Percentiles rank a stretch among this genome's conserved stretches.
These are phyloP conservation scores for Silurus asotus DNA, from an alignment of 2,113 vertebrate species.

Conservation along the genomic window DNA sequence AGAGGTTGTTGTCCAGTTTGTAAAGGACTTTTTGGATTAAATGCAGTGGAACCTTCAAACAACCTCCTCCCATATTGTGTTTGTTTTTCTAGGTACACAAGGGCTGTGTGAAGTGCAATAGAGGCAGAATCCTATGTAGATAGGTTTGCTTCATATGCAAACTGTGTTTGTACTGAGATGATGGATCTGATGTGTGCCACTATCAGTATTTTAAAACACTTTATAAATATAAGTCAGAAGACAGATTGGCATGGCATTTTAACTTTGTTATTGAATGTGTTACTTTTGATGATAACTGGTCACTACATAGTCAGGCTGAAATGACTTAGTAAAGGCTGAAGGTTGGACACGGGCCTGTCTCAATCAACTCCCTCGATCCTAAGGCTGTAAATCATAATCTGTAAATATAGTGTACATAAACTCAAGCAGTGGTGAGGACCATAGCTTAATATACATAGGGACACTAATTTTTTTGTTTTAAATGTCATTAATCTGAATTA, in stretches of 20 bases:
- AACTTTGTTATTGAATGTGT: too few relatives aligned
- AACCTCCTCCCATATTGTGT: constrained; percentile 5
- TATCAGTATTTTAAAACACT: constrained; percentile 28
- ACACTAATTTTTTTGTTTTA: too few relatives aligned
- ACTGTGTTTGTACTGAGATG: neutral
- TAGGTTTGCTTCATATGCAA: too few relatives aligned
- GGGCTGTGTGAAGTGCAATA: neutral
- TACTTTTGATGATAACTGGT: too few relatives aligned
- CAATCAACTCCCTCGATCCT: too few relatives aligned
- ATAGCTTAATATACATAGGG: too few relatives aligned
- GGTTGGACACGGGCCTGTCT: neutral
- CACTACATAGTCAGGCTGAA: neutral
- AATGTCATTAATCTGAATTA: too few relatives aligned
- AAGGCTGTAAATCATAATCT: too few relatives aligned
- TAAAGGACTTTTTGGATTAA: constrained; percentile 5
- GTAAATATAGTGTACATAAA: too few relatives aligned
- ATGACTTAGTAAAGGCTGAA: neutral
- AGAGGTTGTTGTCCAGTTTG: constrained; percentile 18
- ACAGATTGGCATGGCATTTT: too few relatives aligned
- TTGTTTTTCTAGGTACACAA: neutral
- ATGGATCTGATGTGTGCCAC: neutral
- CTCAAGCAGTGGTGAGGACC: too few relatives aligned
- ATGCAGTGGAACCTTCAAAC: neutral
- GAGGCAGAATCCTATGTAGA: too few relatives aligned
- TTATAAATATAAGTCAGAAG: neutral